Conservation (phyloP, 2,113 vertebrate species). For the Myiozetetes cayanensis region DNA sequence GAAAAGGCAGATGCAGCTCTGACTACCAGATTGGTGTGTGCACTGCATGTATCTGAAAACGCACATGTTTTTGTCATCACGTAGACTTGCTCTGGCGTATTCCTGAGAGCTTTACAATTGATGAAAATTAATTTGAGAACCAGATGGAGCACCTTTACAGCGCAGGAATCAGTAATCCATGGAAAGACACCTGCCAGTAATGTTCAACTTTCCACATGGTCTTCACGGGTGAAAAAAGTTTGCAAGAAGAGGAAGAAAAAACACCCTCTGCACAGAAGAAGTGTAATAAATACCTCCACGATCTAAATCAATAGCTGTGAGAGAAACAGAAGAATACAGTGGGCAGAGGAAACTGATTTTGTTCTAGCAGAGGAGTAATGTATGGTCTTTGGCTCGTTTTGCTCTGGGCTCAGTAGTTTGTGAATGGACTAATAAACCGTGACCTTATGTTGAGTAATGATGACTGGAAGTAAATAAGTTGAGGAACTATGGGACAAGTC, state of each 20-base stretch:
- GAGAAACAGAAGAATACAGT: neutral
- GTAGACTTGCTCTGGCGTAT: slow-evolving; percentile 23
- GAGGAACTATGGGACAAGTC: slow-evolving; percentile 47
- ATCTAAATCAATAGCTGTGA: slow-evolving; percentile 6
- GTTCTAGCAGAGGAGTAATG: neutral
- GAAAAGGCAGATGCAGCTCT: slow-evolving; percentile 25
- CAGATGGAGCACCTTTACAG: slow-evolving; percentile 63
- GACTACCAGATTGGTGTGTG: neutral
- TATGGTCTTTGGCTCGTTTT: neutral
- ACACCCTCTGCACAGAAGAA: neutral
- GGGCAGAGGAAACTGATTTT: slow-evolving; percentile 1
- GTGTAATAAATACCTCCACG: slow-evolving; percentile 54
- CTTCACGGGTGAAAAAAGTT: slow-evolving; percentile 60
- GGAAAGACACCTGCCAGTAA: slow-evolving; percentile 53
- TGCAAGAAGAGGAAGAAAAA: slow-evolving; percentile 72
- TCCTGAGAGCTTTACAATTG: slow-evolving; percentile 55
- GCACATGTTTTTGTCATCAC: neutral
- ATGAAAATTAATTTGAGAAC: slow-evolving; percentile 69
- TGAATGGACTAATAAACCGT: slow-evolving; percentile 36
- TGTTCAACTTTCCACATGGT: slow-evolving; percentile 52
- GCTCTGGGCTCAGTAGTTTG: slow-evolving; percentile 36
- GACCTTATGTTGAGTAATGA: neutral
- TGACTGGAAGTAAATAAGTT: slow-evolving; percentile 52
- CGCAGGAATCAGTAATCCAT: slow-evolving; percentile 42
- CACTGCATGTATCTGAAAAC: neutral